phyloP scores from a whole-genome alignment of 2,888 invertebrate genomes.

The Dorcus hopei region DNA sequence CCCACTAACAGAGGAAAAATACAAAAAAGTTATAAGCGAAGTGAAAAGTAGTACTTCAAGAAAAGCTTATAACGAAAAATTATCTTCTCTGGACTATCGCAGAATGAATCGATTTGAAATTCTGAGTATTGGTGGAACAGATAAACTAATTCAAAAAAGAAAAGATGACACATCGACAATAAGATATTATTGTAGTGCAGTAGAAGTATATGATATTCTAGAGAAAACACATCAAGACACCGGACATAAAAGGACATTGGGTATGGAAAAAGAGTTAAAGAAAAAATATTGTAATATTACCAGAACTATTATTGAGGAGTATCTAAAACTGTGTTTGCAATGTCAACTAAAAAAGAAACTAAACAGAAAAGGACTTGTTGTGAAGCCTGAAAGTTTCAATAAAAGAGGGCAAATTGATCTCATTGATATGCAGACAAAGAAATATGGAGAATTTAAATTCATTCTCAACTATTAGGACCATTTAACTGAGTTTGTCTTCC shows the following conservation, averaged over 20 bases:
- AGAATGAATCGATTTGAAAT: too few relatives aligned
- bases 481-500: conserved; percentile 12
- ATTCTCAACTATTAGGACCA: conserved; percentile 19
- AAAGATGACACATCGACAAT: too few relatives aligned
- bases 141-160: too few relatives aligned
- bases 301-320: background rate
- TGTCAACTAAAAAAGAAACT: background rate
- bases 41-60: too few relatives aligned
- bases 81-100: too few relatives aligned
- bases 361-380: too few relatives aligned
- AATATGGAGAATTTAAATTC: conserved; percentile 15
- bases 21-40: too few relatives aligned
- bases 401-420: background rate
- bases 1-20: too few relatives aligned
- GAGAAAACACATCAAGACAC: background rate
- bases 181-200: too few relatives aligned
- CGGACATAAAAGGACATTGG: background rate
- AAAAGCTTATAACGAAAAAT: too few relatives aligned
- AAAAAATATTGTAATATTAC: background rate
- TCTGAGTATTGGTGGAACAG: too few relatives aligned
- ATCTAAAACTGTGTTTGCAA: background rate
- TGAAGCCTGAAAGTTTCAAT: background rate
- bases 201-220: background rate
- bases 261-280: background rate
- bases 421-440: conserved; percentile 4